These are phyloP conservation scores for Xylocampa areola DNA, from an alignment of 2,888 invertebrate genomes.

Conservation along the genomic window DNA sequence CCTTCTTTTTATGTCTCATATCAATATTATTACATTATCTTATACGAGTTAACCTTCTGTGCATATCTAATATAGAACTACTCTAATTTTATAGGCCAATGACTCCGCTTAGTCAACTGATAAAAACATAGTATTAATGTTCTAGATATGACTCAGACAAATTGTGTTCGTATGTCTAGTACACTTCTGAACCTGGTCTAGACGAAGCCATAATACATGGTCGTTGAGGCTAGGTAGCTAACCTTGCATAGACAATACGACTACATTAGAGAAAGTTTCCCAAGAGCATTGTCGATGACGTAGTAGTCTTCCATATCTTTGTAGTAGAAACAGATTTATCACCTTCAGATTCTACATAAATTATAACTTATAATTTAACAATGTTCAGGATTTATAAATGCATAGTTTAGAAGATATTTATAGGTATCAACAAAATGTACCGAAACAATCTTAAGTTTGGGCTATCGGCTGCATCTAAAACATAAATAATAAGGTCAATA, in stretches of 20 bases:
- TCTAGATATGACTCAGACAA: slow-evolving; percentile 30
- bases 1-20: no score
- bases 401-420: no score
- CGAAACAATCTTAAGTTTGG: no score
- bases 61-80: neutral
- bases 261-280: slow-evolving; percentile 35
- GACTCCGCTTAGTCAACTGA: slow-evolving; percentile 24
- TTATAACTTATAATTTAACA: no score
- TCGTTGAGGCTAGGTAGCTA: slow-evolving; percentile 5
- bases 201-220: slow-evolving; percentile 9
- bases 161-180: slow-evolving; percentile 11
- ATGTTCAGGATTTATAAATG: no score
- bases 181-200: slow-evolving; percentile 28
- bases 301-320: no score
- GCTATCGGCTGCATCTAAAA: no score
- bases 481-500: no score
- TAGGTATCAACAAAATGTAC: no score
- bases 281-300: slow-evolving; percentile 15
- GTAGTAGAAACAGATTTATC: no score
- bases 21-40: no score
- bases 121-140: slow-evolving; percentile 33
- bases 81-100: slow-evolving; percentile 19
- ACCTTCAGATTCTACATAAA: no score
- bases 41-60: neutral
- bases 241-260: slow-evolving; percentile 20